A percentile compares a stretch with the other conserved stretches of the same genome.
phyloP scores from a whole-genome alignment of 1,140 invertebrate species.

The Lycorma delicatula region DNA sequence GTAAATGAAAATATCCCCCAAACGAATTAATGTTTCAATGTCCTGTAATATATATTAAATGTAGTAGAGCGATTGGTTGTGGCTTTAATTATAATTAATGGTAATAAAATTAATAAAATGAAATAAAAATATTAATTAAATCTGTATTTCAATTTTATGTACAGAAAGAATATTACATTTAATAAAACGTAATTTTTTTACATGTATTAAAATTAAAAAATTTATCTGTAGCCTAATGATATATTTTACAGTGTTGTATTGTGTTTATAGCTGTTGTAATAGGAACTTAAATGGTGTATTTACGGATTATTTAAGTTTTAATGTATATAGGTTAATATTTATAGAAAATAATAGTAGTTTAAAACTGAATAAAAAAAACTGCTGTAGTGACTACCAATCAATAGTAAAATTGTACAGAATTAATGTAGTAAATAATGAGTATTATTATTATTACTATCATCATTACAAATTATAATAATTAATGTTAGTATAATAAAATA shows the following conservation, averaged over 20 bases:
- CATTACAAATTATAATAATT: not conserved
- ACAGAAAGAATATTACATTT: no score
- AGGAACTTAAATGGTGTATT: not conserved
- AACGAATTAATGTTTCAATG: no score
- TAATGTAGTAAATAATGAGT: not conserved
- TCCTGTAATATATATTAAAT: no score
- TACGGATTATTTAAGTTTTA: not conserved
- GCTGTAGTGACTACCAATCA: slow-evolving; percentile 1
- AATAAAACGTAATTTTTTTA: not conserved
- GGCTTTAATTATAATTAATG: no score
- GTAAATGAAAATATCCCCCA: no score
- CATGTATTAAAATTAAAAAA: not conserved
- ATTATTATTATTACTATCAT: not conserved
- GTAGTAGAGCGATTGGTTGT: no score
- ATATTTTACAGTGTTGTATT: not conserved
- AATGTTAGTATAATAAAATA: not conserved
- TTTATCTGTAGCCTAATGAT: not conserved
- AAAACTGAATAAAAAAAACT: no score
- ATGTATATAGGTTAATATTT: not conserved
- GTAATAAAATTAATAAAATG: no score
- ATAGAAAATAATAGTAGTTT: no score
- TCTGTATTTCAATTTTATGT: no score
- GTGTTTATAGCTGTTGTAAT: not conserved
- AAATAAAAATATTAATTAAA: no score
- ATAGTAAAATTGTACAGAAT: not conserved